Evolutionary conservation across 2,888 invertebrate species (phyloP), one percentile per base, ranked within the genome.

Genomic region (Platycnemis pennipes): DNA sequence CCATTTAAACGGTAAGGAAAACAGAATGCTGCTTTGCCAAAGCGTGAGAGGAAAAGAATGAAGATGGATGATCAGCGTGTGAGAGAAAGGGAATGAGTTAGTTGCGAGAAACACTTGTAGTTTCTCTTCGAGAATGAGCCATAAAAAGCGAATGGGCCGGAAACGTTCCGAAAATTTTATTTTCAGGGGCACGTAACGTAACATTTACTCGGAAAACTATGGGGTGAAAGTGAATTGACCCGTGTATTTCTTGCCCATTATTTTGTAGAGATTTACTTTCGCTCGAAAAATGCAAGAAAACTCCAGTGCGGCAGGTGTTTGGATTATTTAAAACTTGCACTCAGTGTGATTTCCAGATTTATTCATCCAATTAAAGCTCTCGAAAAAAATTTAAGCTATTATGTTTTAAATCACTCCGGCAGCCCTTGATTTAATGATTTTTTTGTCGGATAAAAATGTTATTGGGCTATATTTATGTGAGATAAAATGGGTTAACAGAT

Each of bases 1-100:
- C 63, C 63, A 63, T 63, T 77, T 77, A 77, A 77, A 77, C 77
- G 77, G 77, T 37, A 77, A 77, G 77, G 77, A 77, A 77, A 77
- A 77, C 77, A 77, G 77, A 37, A 77, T 16, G 37, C 37, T 26
- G 31, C 77, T 77, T 77, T 77, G 37, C 77, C 77, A 2, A 37
- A 2, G 77, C 77, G 77, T 77, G 13, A 77, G 77, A 77, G 77
- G 37, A 77, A 77, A 77, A 77, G 77, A 77, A 77, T 77, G 77
- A 77, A 77, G 77, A 77, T 77, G 77, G 77, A 77, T 77, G 77
- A 13, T 37, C 11, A 37, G 77, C 77, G n/a, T 63, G 63, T 26
- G 37, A 77, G 77, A 26, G 77, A 37, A 77, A 77, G 31, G 77
- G 13, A 37, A 77, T 37, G 77, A 77, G 77, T 77, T 77, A 77